Evolutionary conservation across 2,113 vertebrate species (phyloP).

Genomic region (Boulengerochromis microlepis): DNA sequence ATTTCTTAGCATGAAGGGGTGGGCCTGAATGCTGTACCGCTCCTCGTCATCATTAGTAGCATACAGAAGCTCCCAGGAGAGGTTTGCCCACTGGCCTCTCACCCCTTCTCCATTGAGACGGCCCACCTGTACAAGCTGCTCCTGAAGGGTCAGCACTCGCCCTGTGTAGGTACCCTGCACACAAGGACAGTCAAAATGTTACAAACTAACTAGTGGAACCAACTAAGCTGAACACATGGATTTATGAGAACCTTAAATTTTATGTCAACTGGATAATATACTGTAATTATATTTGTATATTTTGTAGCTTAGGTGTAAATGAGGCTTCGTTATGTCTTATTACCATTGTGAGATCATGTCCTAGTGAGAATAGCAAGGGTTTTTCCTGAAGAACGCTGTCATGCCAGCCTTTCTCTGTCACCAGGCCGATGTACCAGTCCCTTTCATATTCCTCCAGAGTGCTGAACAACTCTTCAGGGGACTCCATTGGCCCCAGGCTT

Average conservation of each 20-base stretch:
- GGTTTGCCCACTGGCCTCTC: conserved; percentile 94
- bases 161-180: conserved; percentile 88
- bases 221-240: neutral
- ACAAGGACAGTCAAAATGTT: neutral
- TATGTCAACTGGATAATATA: neutral
- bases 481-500: conserved; percentile 85
- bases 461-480: conserved; percentile 80
- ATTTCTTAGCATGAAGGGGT: conserved; percentile 88
- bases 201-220: neutral
- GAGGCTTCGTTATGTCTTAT: conserved; percentile 22
- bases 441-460: conserved; percentile 87
- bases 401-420: conserved; percentile 88
- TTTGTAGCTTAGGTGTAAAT: neutral
- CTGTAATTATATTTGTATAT: neutral
- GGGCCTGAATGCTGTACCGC: conserved; percentile 96
- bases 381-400: conserved; percentile 90
- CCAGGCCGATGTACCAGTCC: conserved; percentile 91
- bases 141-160: conserved; percentile 89
- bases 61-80: conserved; percentile 97
- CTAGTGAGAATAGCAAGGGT: conserved; percentile 90
- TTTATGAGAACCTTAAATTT: neutral
- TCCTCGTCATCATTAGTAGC: conserved; percentile 97
- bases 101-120: conserved; percentile 86
- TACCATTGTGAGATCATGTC: conserved; percentile 92
- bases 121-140: conserved; percentile 84